Conservation (phyloP, 2,113 vertebrate species). For the human region DNA sequence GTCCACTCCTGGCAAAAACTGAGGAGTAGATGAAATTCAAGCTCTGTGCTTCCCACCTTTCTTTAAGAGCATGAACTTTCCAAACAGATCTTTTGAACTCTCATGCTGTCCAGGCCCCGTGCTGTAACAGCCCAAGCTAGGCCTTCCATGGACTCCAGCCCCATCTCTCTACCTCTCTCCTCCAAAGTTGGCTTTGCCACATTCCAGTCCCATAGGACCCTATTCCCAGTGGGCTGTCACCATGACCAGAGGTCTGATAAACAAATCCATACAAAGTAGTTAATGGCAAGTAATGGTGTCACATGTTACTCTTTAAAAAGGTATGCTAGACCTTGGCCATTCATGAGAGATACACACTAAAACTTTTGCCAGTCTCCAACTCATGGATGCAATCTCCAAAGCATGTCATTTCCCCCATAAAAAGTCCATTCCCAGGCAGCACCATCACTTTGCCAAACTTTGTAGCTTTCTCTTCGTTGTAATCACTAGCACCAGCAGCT, state of each 20-base stretch:
- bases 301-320: not conserved
- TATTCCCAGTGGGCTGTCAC: not conserved
- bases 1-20: not conserved
- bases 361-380: not conserved
- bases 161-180: not conserved
- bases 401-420: not conserved
- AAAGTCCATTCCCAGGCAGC: not conserved
- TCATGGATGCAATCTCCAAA: not conserved
- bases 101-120: not conserved
- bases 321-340: not conserved
- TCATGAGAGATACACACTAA: conserved; percentile 1
- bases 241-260: not conserved
- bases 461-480: conserved; percentile 30
- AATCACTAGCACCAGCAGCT: not conserved
- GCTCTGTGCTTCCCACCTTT: conserved; percentile 20
- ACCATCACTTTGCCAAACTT: not conserved
- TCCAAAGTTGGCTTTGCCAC: not conserved
- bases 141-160: not conserved
- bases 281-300: not conserved
- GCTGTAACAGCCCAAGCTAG: not conserved
- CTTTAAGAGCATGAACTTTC: not conserved
- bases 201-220: not conserved
- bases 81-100: not conserved
- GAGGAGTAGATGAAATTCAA: conserved; percentile 29
- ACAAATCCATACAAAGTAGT: conserved; percentile 19